Base-by-base conservation (phyloP, 2,113 vertebrate species). In the Leptocoma aspasia region DNA sequence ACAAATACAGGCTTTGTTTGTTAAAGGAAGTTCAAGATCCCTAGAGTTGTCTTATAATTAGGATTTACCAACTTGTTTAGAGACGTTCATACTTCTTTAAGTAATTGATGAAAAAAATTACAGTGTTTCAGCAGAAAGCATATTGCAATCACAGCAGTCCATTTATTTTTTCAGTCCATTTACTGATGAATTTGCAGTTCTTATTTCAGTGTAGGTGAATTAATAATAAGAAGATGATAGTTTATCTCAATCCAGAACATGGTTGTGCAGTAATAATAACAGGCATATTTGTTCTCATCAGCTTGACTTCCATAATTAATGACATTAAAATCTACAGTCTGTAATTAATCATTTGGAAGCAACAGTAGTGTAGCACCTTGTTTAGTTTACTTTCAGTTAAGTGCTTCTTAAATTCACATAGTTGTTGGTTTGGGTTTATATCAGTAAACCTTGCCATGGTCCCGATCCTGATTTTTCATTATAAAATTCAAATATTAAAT, bases 161-260 rank as follows among this genome's bases (percentile, higher is more conserved):
- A 24, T 92, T 96, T 95, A 66, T 87, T 86, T 92, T 94, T 88
- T 92, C 54, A 66, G 52, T 70, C 76, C 68, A 42, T 93, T 93
- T 96, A 68, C 76, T 95, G 86, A 83, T 95, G 88, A 83, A 59
- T 91, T 95, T 93, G 90, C 79, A 87, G 77, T 84, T 95, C 61
- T 95, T 16, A 4, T 70, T 95, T 86, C 52, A 42, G 64, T 61
- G 56, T 88, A 90, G 60, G 64, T 90, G 52, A 82, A 92, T 72
- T 63, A 80, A 69, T 92, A 89, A 82, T 60, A 64, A 89, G 56
- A 41, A 79, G 28, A 66, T 63, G 47, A 21, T 64, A 42, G 66
- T 87, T 91, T 94, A 28, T 86, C 33, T 88, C 54, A 15, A 31
- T 80, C 11, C 33, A 52, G 70, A 80, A 85, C 26, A 35, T 49